Base-by-base conservation (phyloP, 2,888 invertebrate species). In the Chrysotoxum bicinctum region DNA sequence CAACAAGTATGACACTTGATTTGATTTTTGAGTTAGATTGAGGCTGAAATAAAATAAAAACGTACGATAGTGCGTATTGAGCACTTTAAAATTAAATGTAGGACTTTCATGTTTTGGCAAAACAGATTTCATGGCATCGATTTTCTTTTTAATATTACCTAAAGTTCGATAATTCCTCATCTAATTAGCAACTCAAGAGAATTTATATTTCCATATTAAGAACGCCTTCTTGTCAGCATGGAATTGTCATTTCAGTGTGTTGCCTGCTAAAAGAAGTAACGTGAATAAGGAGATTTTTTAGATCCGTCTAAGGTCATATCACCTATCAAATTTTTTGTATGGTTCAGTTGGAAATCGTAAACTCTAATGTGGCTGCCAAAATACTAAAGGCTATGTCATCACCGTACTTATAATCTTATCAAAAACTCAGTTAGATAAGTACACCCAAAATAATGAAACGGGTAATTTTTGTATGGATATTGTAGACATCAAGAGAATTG, bases 391-490 rank as follows among this genome's bases (percentile, higher is more conserved):
- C 37, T 75, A 37, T 19, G 48, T 52, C 62, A 64, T 56, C 54
- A 19, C 35, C n/a, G 60, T 19, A 40, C 9, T 26, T 21, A 40
- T 64, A 60, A 79, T 84, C 83, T 84, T 84, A 84, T 84, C 83
- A 70, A 43, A 16, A 48, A 26, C n/a, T 26, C 54, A 50, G 40
- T 37, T 58, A 79, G 74, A 74, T 74, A 83, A 70, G 43, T 70
- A 45, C 68, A 26, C 58, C 77, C 37, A 45, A 69, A 82, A 77
- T 73, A 37, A 8, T 48, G n/a, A 45, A n/a, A n/a, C n/a, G n/a
- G n/a, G n/a, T n/a, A n/a, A n/a, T n/a, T 48, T 43, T 14, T 32
- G 14, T 32, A 16, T 14, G 37, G 26, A 9, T 45, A 12, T n/a
- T 19, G 21, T 60, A 26, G 10, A n/a, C 5, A n/a, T n/a, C n/a